phyloP scores from a whole-genome alignment of 2,113 vertebrate genomes.

The Malurus melanocephalus region DNA sequence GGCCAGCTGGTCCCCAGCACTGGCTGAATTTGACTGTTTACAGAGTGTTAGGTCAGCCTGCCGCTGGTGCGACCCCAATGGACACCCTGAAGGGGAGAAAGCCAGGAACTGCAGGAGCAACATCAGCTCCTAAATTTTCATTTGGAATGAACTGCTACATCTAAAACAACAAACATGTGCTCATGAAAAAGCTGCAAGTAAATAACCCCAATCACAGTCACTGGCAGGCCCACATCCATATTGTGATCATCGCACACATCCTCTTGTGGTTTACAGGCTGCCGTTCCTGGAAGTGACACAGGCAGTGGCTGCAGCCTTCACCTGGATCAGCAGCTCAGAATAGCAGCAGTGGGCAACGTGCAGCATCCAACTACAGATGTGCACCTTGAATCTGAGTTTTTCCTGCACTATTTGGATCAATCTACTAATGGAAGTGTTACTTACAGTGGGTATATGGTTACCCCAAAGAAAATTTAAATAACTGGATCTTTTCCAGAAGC shows the following conservation, averaged over 20 bases:
- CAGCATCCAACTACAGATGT: fast-evolving
- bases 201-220: background rate
- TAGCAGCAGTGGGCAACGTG: background rate
- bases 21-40: fast-evolving
- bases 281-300: background rate
- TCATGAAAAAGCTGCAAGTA: background rate
- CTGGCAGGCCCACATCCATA: background rate
- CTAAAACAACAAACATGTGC: background rate
- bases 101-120: background rate
- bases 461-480: background rate
- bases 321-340: slow-evolving; percentile 11
- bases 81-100: background rate
- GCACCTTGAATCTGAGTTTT: background rate
- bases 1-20: background rate
- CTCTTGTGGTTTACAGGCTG: background rate
- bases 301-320: background rate
- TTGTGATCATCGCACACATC: background rate
- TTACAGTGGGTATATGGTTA: background rate
- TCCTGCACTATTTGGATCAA: background rate
- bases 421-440: background rate
- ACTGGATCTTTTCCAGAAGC: background rate
- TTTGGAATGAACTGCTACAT: background rate
- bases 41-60: background rate
- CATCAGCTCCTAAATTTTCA: background rate
- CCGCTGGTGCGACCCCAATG: fast-evolving